These are phyloP conservation scores for Pangasius sanitwongsei DNA, from an alignment of 2,797 vertebrate genomes.

Conservation along the genomic window DNA sequence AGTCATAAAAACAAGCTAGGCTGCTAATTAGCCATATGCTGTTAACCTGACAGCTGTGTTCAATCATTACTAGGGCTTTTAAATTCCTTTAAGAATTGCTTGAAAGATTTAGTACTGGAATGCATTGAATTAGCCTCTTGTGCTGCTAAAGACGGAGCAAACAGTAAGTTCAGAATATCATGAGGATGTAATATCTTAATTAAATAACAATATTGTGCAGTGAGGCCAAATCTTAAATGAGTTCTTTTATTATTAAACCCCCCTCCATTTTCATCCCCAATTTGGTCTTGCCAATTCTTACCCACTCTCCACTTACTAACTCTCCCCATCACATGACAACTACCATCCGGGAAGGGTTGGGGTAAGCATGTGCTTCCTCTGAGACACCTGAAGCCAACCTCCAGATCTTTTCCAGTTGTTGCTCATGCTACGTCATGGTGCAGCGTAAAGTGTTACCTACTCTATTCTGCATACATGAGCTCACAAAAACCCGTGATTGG, in stretches of 20 bases:
- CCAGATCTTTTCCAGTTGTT: neutral
- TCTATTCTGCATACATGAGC: neutral
- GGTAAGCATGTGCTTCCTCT: neutral
- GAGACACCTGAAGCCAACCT: neutral
- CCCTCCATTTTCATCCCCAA: neutral
- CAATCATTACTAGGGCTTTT: neutral
- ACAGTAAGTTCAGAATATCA: too few species aligned
- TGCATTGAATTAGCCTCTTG: too few species aligned
- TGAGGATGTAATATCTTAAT: too few species aligned
- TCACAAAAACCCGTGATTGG: neutral
- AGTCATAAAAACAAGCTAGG: neutral
- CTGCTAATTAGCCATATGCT: neutral
- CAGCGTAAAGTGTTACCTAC: neutral
- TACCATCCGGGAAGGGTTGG: neutral
- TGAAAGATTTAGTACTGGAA: neutral
- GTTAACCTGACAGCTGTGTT: neutral
- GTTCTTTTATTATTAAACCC: neutral
- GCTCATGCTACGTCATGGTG: neutral
- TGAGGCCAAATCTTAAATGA: neutral
- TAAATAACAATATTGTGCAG: too few species aligned
- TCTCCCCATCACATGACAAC: neutral
- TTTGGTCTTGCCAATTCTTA: neutral
- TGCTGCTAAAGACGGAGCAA: too few species aligned
- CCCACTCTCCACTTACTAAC: neutral
- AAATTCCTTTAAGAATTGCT: neutral